Conservation (phyloP, 1,140 invertebrate genomes). For the Colletes gigas region DNA sequence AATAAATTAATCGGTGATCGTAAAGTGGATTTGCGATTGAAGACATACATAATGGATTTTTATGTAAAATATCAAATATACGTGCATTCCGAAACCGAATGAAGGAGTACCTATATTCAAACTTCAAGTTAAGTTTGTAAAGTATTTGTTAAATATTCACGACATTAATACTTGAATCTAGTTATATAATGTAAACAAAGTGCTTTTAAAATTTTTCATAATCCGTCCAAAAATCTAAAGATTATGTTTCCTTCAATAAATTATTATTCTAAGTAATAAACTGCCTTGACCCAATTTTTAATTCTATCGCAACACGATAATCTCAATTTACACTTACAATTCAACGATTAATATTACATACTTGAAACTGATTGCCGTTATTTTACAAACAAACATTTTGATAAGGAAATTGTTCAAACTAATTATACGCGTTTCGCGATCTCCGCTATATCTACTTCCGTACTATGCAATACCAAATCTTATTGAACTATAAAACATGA, state of each 20-base stretch:
- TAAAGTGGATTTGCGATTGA: constrained; percentile 3
- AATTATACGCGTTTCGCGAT: not conserved
- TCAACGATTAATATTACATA: not conserved
- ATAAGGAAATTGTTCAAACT: not conserved
- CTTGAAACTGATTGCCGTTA: constrained; percentile 11
- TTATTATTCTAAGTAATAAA: constrained; percentile 56
- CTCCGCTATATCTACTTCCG: constrained; percentile 45
- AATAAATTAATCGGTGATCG: constrained; percentile 17
- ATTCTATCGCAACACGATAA: constrained; percentile 12
- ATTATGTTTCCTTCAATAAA: constrained; percentile 51
- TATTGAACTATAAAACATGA: constrained; percentile 57
- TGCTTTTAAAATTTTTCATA: constrained; percentile 36
- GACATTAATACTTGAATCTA: constrained; percentile 34
- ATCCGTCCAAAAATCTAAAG: constrained; percentile 47
- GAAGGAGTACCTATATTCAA: constrained; percentile 12
- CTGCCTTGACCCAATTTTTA: constrained; percentile 30
- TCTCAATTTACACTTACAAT: constrained; percentile 2
- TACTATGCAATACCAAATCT: constrained; percentile 58
- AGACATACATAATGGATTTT: not conserved
- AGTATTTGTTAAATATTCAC: constrained; percentile 54
- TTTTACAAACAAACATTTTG: constrained; percentile 2
- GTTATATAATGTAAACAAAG: constrained; percentile 29
- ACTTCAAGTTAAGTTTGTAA: constrained; percentile 53
- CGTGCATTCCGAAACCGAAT: constrained; percentile 2
- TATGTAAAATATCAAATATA: constrained; percentile 1